Percentiles rank a stretch among this genome's conserved stretches.
These are phyloP conservation scores for Remorina albescens DNA, from an alignment of 2,797 vertebrate species.

Conservation along the genomic window DNA sequence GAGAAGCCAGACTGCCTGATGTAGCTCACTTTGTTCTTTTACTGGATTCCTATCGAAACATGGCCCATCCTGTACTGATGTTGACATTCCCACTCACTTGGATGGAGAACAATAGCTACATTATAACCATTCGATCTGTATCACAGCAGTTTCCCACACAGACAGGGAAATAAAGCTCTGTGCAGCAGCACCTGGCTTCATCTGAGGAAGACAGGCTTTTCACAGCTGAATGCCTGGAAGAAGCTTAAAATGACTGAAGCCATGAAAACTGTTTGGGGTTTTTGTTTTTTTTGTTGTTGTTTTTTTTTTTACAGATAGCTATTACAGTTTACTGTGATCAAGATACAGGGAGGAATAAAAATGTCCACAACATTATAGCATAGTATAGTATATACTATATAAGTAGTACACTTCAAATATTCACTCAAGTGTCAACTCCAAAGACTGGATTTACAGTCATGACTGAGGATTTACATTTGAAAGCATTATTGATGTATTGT, in stretches of 20 bases:
- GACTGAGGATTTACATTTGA: conserved; percentile 34
- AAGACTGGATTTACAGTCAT: conserved; percentile 2
- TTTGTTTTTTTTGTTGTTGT: too few relatives aligned
- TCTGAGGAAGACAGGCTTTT: conserved; percentile 5
- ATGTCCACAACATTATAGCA: background rate
- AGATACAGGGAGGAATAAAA: background rate
- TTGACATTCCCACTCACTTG: background rate
- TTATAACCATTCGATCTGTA: background rate
- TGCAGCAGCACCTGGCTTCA: conserved; percentile 20
- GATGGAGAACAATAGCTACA: conserved; percentile 25
- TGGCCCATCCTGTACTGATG: background rate
- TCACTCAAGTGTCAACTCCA: conserved; percentile 7
- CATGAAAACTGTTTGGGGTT: background rate
- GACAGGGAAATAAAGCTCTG: background rate
- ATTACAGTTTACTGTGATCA: background rate
- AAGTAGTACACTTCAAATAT: too few relatives aligned
- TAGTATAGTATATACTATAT: too few relatives aligned
- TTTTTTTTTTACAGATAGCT: background rate
- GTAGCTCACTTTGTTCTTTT: conserved; percentile 18
- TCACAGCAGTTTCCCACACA: background rate
- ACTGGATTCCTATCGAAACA: background rate
- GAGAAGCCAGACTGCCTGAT: background rate
- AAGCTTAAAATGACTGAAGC: conserved; percentile 18
- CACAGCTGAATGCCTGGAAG: background rate
- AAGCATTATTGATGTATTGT: conserved; percentile 30